These are phyloP conservation scores for Polydrusus tereticollis DNA, from an alignment of 2,888 invertebrate genomes.

Conservation along the genomic window DNA sequence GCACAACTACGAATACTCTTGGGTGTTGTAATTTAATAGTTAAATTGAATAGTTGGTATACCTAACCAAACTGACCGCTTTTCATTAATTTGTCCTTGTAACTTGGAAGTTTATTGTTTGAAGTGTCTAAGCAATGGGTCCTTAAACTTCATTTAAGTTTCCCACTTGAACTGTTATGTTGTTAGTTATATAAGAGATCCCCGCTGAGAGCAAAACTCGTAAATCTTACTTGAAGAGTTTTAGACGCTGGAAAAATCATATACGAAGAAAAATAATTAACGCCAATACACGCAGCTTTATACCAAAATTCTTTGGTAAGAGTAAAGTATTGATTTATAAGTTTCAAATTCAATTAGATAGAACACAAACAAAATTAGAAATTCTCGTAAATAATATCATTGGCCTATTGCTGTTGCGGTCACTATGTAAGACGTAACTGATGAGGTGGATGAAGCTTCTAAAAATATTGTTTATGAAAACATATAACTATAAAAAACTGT, in stretches of 20 bases:
- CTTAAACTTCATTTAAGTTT: conserved; percentile 47
- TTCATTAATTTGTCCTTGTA: conserved; percentile 41
- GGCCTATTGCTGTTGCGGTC: no score
- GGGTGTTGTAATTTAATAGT: conserved; percentile 7
- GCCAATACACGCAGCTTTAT: background rate
- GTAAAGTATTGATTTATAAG: background rate
- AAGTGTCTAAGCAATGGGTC: conserved; percentile 34
- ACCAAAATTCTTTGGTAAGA: background rate
- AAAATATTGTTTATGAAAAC: no score
- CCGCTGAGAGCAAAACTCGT: conserved; percentile 27
- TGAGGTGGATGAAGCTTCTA: no score
- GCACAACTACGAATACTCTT: background rate
- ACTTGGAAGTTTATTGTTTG: conserved; percentile 42
- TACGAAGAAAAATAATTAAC: background rate
- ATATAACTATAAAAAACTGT: no score
- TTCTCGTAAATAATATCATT: background rate
- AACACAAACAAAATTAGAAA: background rate
- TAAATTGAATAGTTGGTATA: conserved; percentile 14
- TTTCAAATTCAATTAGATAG: background rate
- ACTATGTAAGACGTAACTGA: no score
- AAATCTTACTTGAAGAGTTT: conserved; percentile 33
- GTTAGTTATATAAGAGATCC: conserved; percentile 40
- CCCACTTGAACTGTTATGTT: conserved; percentile 46
- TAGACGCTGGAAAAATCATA: background rate
- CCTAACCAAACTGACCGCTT: conserved; percentile 29